phyloP scores from a whole-genome alignment of 1,140 invertebrate genomes.

The Macrobrachium nipponense region DNA sequence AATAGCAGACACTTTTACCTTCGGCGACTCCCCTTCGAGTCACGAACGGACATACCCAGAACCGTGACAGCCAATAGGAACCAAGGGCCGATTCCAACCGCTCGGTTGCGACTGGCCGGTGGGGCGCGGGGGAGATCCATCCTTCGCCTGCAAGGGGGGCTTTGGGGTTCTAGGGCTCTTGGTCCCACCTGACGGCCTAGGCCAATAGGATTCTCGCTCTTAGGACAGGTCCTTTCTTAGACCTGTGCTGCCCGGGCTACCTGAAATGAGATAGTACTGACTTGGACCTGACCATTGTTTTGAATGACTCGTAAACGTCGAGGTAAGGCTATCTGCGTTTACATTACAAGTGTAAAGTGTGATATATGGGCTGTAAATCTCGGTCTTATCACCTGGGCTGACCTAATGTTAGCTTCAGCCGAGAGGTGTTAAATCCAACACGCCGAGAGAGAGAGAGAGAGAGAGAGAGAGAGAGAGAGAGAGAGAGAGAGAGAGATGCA shows the following conservation, averaged over 20 bases:
- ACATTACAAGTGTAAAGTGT: slow-evolving; percentile 62
- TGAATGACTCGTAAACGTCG: slow-evolving; percentile 61
- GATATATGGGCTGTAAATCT: slow-evolving; percentile 54
- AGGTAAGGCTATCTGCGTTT: slow-evolving; percentile 50
- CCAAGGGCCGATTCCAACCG: not conserved
- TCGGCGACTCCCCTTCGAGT: too few species aligned
- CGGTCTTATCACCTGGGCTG: slow-evolving; percentile 53
- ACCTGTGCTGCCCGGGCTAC: not conserved
- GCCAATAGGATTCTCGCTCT: too few species aligned
- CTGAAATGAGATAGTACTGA: slow-evolving; percentile 52
- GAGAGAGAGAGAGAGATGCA: not conserved
- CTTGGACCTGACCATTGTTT: slow-evolving; percentile 52
- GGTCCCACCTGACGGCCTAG: too few species aligned
- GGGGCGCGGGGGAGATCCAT: not conserved
- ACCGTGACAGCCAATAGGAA: slow-evolving; percentile 6
- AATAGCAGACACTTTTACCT: too few species aligned
- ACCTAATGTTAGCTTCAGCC: slow-evolving; percentile 47
- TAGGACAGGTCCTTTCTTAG: not conserved
- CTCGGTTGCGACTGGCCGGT: slow-evolving; percentile 4
- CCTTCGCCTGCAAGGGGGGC: not conserved
- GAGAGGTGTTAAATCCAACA: slow-evolving; percentile 47
- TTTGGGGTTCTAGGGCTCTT: too few species aligned
- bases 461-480: not conserved
- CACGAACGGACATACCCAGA: not conserved
- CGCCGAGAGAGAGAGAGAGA: not conserved